Base-by-base conservation (phyloP, 2,888 invertebrate species). In the Philaethria dido region DNA sequence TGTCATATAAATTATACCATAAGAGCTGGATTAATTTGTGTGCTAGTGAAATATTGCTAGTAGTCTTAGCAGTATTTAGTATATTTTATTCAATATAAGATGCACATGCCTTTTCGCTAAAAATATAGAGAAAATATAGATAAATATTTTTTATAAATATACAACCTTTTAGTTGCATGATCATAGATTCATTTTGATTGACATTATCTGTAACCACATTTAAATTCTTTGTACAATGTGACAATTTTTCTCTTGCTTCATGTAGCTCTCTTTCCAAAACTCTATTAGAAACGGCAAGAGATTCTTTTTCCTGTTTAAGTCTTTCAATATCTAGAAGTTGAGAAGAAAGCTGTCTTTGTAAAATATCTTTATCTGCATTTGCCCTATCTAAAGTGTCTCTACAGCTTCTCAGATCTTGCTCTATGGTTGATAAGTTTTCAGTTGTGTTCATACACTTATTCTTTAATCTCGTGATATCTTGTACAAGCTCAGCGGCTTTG, bases 221-320 rank as follows among this genome's bases (percentile, higher is more conserved):
- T 69, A 96, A 87, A 76, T 94, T 95, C 77, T 95, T 93, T 62
- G 94, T 93, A 52, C 95, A 94, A 71, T 93, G 92, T 6, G 94
- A 89, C 62, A 95, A 81, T 76, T 96, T 96, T 66, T 96, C 96
- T 76, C 95, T 93, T 22, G 94, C 93, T 62, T 96, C 96, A 66
- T 93, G 94, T 69, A 96, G 83, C 78, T 97, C 97, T 62, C 96
- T 92, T 77, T 97, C 97, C 0, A 95, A 87, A 0, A 96, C 94
- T 68, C 96, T 93, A 77, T 95, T 95, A 73, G 96, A 95, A 77
- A 96, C 95, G 70, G 95, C 93, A 50, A 96, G 87, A 14, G 95
- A 93, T 75, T 97, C 97, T 74, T 96, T 96, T 74, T 97, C 97
- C 86, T 96, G 96, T 72, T 95, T 94, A 36, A 96, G 88, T 64